Conservation (phyloP, 2,797 vertebrate genomes). For the Thunnus albacares region DNA sequence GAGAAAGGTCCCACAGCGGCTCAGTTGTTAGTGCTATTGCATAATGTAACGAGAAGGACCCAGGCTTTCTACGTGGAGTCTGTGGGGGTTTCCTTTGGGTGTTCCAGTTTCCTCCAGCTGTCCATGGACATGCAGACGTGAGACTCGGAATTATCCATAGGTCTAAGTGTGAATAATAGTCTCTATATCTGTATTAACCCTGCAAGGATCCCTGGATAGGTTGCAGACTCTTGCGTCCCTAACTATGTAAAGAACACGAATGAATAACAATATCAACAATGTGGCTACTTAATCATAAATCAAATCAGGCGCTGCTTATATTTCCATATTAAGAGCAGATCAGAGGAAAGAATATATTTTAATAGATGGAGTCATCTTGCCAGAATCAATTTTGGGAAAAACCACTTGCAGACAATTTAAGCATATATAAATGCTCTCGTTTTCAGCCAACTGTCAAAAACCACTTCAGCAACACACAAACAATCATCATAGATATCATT, state of each 20-base stretch:
- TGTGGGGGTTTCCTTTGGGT: slow-evolving; percentile 20
- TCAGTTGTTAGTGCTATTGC: slow-evolving; percentile 34
- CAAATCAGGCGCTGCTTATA: too few species aligned
- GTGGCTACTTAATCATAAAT: slow-evolving; percentile 5
- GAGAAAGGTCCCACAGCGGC: slow-evolving; percentile 25
- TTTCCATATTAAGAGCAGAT: too few species aligned
- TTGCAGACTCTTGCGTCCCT: not conserved
- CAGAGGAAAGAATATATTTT: not conserved
- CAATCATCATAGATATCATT: not conserved
- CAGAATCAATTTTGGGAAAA: too few species aligned
- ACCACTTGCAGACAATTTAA: too few species aligned
- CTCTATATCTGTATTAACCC: slow-evolving; percentile 43
- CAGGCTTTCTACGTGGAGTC: slow-evolving; percentile 1
- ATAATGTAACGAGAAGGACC: slow-evolving; percentile 31
- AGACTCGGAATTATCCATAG: slow-evolving; percentile 28
- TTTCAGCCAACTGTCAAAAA: too few species aligned
- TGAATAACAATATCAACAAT: not conserved
- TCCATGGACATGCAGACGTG: slow-evolving; percentile 48
- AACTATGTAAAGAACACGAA: not conserved
- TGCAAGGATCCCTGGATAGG: not conserved
- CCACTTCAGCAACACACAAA: not conserved
- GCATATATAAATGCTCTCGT: too few species aligned
- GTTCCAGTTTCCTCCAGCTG: slow-evolving; percentile 51
- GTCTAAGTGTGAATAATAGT: slow-evolving; percentile 50
- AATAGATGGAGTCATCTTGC: not conserved